Conservation (phyloP, 2,797 vertebrate genomes). For the Chelmon rostratus region DNA sequence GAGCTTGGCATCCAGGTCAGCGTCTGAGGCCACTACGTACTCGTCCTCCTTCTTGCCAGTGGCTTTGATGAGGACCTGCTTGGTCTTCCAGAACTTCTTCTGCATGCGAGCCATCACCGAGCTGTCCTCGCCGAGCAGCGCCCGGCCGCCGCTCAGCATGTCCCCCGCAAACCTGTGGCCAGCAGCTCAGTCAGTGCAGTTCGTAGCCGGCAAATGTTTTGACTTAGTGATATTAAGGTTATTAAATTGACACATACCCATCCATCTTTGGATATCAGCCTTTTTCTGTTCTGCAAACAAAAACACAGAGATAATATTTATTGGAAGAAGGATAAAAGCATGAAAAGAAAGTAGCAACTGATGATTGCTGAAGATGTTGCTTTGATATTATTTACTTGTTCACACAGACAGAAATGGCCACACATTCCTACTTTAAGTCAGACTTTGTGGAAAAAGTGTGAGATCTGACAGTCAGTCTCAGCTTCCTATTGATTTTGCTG, state of each 20-base stretch:
- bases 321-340: background rate
- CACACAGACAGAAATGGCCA: background rate
- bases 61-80: slow-evolving; percentile 90
- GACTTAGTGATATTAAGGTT: background rate
- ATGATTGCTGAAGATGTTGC: no score
- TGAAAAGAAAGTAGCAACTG: no score
- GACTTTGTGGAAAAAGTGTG: background rate
- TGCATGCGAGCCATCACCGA: slow-evolving; percentile 90
- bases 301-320: background rate
- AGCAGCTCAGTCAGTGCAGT: background rate
- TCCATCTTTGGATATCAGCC: slow-evolving; percentile 69
- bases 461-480: no score
- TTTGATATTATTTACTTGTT: background rate
- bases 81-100: slow-evolving; percentile 93
- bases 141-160: slow-evolving; percentile 80
- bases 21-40: slow-evolving; percentile 88
- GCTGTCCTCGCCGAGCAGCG: slow-evolving; percentile 82
- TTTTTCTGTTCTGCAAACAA: slow-evolving; percentile 29
- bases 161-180: slow-evolving; percentile 82
- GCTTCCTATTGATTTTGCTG: background rate
- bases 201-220: no score
- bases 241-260: slow-evolving; percentile 66
- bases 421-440: background rate
- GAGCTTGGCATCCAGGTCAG: slow-evolving; percentile 89
- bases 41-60: slow-evolving; percentile 93